Base-by-base conservation (phyloP, 2,113 vertebrate genomes). In the Danionella cerebrum region DNA sequence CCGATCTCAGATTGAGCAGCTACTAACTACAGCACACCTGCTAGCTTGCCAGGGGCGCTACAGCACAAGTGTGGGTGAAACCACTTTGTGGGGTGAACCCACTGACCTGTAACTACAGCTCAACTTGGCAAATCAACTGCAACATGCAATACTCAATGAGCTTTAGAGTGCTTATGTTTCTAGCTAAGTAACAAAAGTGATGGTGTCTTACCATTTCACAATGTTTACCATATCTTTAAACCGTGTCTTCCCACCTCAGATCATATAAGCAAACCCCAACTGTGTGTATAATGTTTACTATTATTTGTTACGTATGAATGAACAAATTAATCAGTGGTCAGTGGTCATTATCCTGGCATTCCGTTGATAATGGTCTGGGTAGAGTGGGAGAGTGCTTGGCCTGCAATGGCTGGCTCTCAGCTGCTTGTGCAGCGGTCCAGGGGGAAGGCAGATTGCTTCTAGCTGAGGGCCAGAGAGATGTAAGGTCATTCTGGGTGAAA, bases 381-480 rank as follows among this genome's bases (percentile, higher is more conserved):
- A n/a, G n/a, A n/a, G n/a, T n/a, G n/a, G n/a, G n/a, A n/a, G n/a
- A n/a, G n/a, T n/a, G n/a, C n/a, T n/a, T n/a, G 24, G n/a, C 65
- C 29, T 8, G 8, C 25, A 54, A 39, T 59, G 27, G 38, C 36
- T 19, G 21, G 48, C 39, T 35, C 16, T 36, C 33, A 50, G 69
- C 44, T 31, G 54, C 18, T 14, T 1, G 21, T 29, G 44, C 24
- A 16, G 53, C 62, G 63, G 48, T 13, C 10, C 11, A 10, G 35
- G 44, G 66, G 25, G 38, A 45, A 13, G 53, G 9, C 1, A 18
- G 55, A 16, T 63, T 16, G 44, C 2, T 48, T 36, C 16, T 63
- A 48, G 59, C 59, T 27, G 8, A 9, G 3, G 38, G 58, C 47
- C 39, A 41, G 53, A 65, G 69, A 76, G 69, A 72, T 69, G 69